These are phyloP conservation scores for Salvelinus sp. DNA, from an alignment of 2,113 vertebrate genomes.

Conservation along the genomic window DNA sequence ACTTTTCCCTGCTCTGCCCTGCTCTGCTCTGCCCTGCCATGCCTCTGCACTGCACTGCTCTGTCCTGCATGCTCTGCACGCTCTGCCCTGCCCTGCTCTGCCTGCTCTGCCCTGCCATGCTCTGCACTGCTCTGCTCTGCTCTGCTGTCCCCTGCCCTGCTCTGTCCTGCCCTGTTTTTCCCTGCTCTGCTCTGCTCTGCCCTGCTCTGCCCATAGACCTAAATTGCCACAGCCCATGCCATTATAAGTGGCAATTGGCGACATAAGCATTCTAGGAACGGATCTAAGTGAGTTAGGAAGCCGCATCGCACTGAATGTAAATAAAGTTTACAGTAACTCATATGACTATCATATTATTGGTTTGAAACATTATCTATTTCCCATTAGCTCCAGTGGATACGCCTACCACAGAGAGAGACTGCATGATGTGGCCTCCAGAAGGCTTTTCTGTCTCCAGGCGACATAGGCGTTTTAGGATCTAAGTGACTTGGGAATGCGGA, in stretches of 20 bases:
- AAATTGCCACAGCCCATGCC: neutral
- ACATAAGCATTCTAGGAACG: conserved; percentile 18
- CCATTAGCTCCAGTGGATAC: too few species aligned
- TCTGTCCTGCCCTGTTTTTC: rapidly evolving
- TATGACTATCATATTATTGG: neutral
- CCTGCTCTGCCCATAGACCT: neutral
- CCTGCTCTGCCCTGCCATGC: too few species aligned
- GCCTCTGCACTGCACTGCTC: too few species aligned
- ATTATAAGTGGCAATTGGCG: conserved; percentile 11
- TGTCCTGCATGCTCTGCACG: too few species aligned
- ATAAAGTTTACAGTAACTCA: conserved; percentile 58
- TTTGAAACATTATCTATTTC: too few species aligned
- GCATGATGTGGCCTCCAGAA: conserved; percentile 23
- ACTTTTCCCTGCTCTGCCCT: rapidly evolving
- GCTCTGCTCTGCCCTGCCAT: too few species aligned
- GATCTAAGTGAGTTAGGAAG: conserved; percentile 25
- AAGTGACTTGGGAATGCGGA: conserved; percentile 30
- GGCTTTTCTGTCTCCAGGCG: conserved; percentile 51
- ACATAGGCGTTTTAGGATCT: conserved; percentile 30
- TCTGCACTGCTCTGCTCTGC: too few species aligned
- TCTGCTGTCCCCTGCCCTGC: too few species aligned
- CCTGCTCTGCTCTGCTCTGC: too few species aligned
- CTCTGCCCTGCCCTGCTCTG: too few species aligned
- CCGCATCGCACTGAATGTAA: conserved; percentile 60
- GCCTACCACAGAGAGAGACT: conserved; percentile 28